Evolutionary conservation across 2,797 vertebrate species (phyloP), one percentile per base, ranked within the genome.

Genomic region (Phaenicophaeus curvirostris): DNA sequence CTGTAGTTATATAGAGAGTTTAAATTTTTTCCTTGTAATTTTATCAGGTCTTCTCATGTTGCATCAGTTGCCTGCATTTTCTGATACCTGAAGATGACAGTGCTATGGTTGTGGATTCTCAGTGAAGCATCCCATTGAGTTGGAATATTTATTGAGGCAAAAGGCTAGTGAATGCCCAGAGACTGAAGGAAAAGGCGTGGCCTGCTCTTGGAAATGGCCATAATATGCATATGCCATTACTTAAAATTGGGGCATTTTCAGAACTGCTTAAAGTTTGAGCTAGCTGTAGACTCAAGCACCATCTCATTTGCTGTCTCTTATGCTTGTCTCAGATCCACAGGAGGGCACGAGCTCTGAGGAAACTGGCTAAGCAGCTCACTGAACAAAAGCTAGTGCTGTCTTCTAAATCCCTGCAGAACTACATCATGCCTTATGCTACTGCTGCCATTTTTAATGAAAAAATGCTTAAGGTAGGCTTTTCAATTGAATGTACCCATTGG

Each of bases 391-490:
- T 99, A 81, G 66, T 96, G 63, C 97, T 99, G 77, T 98, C 98
- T 7, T 98, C 99, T 2, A 99, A 98, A 25, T 98, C 99, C 12
- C 98, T 99, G n/a, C 99, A 99, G 97, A 99, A 98, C 92, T 99
- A 99, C 95, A 98, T 99, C 95, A 99, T 99, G 99, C 99, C 99
- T 21, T 99, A 99, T 55, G 99, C 99, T 93, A 98, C 98, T 95
- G 98, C 98, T 4, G 98, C 98, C 18, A 91, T 99, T 95, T 98
- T 99, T 63, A 98, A 98, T 84, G 98, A 99, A 75, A 99, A 99
- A 95, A 99, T 99, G 98, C 97, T 98, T 39, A 99, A 99, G 99
- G 99, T 99, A 97, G 73, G 81, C 37, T 80, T 92, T 75, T 23
- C 33, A 46, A 63, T 75, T 24, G 13, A 33, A 61, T 50, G 21